Evolutionary conservation across 2,113 vertebrate species (phyloP).

Genomic region (Ageneiosus marmoratus): DNA sequence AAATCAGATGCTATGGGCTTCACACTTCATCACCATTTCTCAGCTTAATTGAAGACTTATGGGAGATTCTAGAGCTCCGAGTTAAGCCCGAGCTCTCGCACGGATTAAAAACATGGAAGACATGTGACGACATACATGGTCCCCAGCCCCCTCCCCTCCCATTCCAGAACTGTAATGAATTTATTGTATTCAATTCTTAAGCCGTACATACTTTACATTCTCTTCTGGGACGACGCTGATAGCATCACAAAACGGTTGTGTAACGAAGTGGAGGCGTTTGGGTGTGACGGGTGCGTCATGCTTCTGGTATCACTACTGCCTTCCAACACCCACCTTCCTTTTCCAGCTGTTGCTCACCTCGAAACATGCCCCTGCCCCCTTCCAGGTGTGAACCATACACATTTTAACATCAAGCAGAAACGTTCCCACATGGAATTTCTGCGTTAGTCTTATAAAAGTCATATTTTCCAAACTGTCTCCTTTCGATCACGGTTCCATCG

Average conservation of each 20-base stretch:
- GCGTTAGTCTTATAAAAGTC: not conserved
- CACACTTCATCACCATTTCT: slow-evolving; percentile 18
- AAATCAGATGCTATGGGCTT: not conserved
- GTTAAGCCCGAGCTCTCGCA: not conserved
- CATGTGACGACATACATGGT: too few relatives aligned
- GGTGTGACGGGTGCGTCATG: slow-evolving; percentile 50
- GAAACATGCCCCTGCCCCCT: slow-evolving; percentile 30
- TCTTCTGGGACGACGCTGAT: slow-evolving; percentile 28
- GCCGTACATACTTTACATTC: not conserved
- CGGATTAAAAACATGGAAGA: not conserved
- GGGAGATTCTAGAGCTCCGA: not conserved
- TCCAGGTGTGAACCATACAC: slow-evolving; percentile 34
- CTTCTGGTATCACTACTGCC: slow-evolving; percentile 44
- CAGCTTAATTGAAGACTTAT: not conserved
- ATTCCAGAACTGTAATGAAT: not conserved
- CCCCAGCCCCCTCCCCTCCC: too few relatives aligned
- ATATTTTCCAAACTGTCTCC: not conserved
- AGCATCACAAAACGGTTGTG: slow-evolving; percentile 42
- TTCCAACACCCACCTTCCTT: slow-evolving; percentile 41
- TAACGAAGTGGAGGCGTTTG: slow-evolving; percentile 39
- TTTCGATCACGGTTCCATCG: too few relatives aligned
- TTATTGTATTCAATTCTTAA: not conserved
- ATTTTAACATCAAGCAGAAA: slow-evolving; percentile 1
- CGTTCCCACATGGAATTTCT: not conserved
- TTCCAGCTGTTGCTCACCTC: slow-evolving; percentile 38